Evolutionary conservation across 2,797 vertebrate genomes (phyloP).

Genomic region (Smutsia temminckii): DNA sequence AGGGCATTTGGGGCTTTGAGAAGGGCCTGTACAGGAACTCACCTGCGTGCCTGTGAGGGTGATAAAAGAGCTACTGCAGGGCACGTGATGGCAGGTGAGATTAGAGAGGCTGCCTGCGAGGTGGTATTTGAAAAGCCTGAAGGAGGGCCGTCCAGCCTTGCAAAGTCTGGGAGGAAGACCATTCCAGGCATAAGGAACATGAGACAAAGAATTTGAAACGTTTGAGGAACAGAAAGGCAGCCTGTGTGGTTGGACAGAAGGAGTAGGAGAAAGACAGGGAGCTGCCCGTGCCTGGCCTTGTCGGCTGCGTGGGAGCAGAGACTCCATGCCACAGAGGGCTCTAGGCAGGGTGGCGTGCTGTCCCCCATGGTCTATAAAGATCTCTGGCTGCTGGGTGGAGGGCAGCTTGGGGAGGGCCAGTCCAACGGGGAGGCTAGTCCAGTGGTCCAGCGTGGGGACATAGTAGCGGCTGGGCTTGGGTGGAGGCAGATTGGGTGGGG

Average conservation of each 20-base stretch:
- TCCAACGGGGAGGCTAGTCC: neutral
- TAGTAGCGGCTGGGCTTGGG: neutral
- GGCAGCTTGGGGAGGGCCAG: neutral
- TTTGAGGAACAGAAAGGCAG: neutral
- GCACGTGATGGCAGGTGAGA: neutral
- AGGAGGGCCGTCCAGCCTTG: neutral
- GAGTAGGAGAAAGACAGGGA: neutral
- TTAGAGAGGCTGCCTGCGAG: neutral
- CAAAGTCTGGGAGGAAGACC: neutral
- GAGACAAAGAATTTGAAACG: neutral
- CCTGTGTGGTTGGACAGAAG: neutral
- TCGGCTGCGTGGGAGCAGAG: neutral
- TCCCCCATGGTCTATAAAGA: neutral
- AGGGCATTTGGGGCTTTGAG: neutral
- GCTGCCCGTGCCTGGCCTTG: accelerated
- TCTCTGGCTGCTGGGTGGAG: neutral
- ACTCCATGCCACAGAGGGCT: neutral
- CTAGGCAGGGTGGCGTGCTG: neutral
- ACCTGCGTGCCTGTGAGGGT: neutral
- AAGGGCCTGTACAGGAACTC: neutral
- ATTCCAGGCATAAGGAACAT: neutral
- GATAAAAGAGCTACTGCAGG: neutral
- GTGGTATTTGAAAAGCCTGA: neutral
- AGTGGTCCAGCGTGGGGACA: neutral
- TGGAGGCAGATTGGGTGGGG: neutral